A percentile compares a stretch with the other conserved stretches of the same genome.
These are phyloP conservation scores for Anisognathus igniventris DNA, from an alignment of 2,797 vertebrate species.

Conservation along the genomic window DNA sequence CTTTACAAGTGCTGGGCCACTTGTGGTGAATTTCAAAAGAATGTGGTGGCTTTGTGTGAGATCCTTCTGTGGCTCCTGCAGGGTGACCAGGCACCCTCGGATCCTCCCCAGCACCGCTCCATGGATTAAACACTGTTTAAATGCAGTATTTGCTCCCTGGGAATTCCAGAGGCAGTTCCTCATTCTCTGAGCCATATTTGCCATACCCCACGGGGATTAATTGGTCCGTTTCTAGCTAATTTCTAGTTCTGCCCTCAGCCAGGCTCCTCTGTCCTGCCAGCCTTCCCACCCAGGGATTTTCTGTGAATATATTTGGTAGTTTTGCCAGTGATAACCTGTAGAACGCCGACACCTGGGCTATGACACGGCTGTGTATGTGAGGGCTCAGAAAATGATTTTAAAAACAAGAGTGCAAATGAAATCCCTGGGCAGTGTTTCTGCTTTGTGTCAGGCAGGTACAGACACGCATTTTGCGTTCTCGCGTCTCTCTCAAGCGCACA, in stretches of 20 bases:
- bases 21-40: too few species aligned
- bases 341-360: background rate
- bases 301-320: background rate
- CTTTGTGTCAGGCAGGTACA: background rate
- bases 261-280: background rate
- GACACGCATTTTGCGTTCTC: background rate
- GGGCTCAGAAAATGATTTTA: background rate
- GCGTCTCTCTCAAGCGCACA: background rate
- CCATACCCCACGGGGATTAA: background rate
- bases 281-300: background rate
- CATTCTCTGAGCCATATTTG: background rate
- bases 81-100: background rate
- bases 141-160: background rate
- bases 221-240: background rate
- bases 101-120: background rate
- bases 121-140: background rate
- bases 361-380: background rate
- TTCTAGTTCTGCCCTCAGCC: background rate
- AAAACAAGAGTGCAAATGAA: background rate
- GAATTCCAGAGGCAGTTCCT: background rate
- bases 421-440: background rate
- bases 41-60: background rate
- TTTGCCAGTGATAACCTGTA: background rate
- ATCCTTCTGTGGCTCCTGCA: background rate
- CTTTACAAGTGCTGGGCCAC: background rate